Percentiles rank a stretch among this genome's conserved stretches.
Conservation (phyloP, 2,797 vertebrate genomes). For the Sternotherus odoratus region DNA sequence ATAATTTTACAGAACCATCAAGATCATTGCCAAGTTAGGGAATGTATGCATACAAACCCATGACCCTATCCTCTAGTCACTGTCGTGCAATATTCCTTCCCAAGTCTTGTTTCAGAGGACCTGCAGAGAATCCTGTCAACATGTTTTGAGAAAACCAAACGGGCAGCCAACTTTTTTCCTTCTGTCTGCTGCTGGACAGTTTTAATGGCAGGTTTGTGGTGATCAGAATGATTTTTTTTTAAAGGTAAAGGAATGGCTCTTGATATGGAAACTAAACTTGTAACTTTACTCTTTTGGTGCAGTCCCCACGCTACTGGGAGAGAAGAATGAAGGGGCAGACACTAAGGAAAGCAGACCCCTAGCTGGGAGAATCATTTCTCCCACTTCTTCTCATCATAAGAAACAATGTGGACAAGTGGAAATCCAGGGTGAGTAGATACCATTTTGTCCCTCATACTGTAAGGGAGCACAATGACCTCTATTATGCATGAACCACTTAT, state of each 20-base stretch:
- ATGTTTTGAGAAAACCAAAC: slow-evolving; percentile 1
- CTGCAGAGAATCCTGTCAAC: background rate
- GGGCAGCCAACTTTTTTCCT: background rate
- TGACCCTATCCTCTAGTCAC: background rate
- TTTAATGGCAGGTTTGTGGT: background rate
- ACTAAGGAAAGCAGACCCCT: background rate
- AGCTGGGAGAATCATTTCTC: background rate
- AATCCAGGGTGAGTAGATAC: background rate
- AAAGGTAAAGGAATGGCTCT: background rate
- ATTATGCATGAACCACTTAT: rapidly evolving
- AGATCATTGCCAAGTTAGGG: background rate
- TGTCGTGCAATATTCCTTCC: background rate
- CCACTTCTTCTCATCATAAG: background rate
- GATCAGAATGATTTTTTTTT: background rate
- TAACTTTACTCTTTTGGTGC: slow-evolving; percentile 20
- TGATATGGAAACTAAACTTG: slow-evolving; percentile 45
- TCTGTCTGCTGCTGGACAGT: background rate
- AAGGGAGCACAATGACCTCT: background rate
- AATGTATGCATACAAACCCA: background rate
- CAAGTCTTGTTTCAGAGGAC: background rate
- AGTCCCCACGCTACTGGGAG: background rate
- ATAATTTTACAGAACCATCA: slow-evolving; percentile 20
- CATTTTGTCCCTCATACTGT: background rate
- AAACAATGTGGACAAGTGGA: background rate
- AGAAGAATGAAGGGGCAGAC: background rate